These are phyloP conservation scores for Sinotaia quadrata DNA, from an alignment of 2,888 invertebrate species.

Conservation along the genomic window DNA sequence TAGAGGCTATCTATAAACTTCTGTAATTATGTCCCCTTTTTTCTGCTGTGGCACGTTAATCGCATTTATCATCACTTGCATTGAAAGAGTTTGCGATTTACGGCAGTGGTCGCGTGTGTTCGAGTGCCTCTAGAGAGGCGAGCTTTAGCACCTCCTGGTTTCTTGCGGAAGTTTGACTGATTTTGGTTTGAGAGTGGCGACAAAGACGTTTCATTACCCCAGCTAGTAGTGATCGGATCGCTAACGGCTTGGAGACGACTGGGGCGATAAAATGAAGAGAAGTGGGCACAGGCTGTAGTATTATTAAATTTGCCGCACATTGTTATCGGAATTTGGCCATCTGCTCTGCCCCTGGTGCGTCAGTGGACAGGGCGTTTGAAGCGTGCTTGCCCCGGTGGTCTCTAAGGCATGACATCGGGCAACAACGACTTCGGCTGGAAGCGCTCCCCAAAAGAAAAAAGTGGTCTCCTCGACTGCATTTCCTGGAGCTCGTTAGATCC, in stretches of 20 bases:
- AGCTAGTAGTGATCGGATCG: not conserved
- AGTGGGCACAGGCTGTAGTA: constrained; percentile 1
- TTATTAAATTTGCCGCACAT: constrained; percentile 30
- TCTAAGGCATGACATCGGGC: not conserved
- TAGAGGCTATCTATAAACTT: no score
- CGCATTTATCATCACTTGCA: no score
- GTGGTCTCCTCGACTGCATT: no score
- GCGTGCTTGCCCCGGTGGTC: not conserved
- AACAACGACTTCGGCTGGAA: no score
- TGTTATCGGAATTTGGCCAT: constrained; percentile 29
- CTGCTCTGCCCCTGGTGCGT: constrained; percentile 12
- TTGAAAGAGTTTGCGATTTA: no score
- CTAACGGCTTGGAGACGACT: constrained; percentile 12
- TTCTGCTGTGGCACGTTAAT: no score
- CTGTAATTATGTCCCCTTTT: no score
- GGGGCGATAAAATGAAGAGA: constrained; percentile 21
- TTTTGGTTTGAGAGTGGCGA: not conserved
- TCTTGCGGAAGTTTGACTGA: not conserved
- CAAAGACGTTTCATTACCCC: constrained; percentile 2
- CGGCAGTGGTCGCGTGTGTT: no score
- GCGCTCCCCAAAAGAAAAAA: no score
- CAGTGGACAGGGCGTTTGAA: not conserved
- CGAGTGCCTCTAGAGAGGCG: no score
- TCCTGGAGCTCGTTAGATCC: no score
- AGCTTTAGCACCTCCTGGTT: no score